Evolutionary conservation across 1,140 invertebrate genomes (phyloP).

Genomic region (Temnothorax curvispinosus): DNA sequence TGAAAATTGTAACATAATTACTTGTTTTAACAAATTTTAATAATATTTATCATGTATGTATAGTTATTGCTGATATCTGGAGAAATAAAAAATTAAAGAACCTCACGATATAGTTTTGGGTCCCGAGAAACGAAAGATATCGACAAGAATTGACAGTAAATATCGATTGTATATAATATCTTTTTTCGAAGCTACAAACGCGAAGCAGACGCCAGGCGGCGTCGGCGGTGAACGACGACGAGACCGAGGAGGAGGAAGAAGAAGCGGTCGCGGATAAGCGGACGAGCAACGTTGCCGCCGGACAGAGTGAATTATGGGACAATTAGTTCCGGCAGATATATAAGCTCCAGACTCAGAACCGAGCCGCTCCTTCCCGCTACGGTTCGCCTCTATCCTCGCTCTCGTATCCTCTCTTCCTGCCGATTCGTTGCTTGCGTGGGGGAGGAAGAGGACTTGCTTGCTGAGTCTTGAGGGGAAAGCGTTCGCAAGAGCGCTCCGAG

Average conservation of each 20-base stretch:
- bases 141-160: not conserved
- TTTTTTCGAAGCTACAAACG: not conserved
- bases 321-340: constrained; percentile 82
- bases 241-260: constrained; percentile 63
- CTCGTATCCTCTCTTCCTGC: constrained; percentile 41
- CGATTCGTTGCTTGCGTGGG: constrained; percentile 35
- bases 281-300: constrained; percentile 72
- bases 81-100: not conserved
- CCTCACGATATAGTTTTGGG: not conserved
- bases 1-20: not conserved
- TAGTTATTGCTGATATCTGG: not conserved
- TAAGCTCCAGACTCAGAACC: constrained; percentile 76
- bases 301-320: constrained; percentile 80
- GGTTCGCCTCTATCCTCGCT: constrained; percentile 45
- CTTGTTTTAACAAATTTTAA: not conserved
- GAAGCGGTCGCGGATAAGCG: constrained; percentile 74
- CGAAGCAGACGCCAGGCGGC: constrained; percentile 40
- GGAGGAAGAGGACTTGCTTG: not conserved
- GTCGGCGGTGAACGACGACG: constrained; percentile 36
- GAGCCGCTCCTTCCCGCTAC: constrained; percentile 35
- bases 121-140: not conserved
- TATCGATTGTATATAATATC: not conserved
- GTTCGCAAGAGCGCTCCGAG: constrained; percentile 16
- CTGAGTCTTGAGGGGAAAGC: constrained; percentile 46
- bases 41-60: not conserved